Base-by-base conservation (phyloP, 2,888 invertebrate genomes). In the Octonoba sinensis region DNA sequence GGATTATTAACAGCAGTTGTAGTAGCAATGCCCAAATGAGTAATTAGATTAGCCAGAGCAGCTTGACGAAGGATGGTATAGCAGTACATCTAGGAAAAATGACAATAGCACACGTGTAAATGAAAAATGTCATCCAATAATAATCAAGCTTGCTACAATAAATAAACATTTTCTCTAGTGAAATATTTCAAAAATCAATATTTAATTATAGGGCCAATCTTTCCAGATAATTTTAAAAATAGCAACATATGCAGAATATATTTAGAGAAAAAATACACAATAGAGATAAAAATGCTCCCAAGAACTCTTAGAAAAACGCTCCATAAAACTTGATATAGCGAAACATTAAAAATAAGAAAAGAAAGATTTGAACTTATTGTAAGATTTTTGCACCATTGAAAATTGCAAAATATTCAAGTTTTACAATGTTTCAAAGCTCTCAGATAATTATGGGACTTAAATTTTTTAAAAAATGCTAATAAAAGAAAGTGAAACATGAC, bases 11-110 rank as follows among this genome's bases (percentile, higher is more conserved):
- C 15, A 18, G 71, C 82, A 46, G 62, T 59, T 59, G 81, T 76
- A 18, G 79, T 65, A 20, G 84, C 83, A 44, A 85, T 49, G 20
- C 69, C 57, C 46, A 85, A 75, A 73, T 86, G 85, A 56, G 77
- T 75, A 56, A 85, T 71, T 22, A 86, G 74, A 65, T 69, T 84
- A 22, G 84, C 83, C 24, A 86, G 60, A 73, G 85, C 85, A 12
- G 87, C 86, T 66, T 93, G 91, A 84, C 93, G 92, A n/a, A 96
- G 89, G 8, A 96, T 92, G 86, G 92, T 93, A 89, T 93, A 95
- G 88, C 96, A 95, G 88, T 96, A 96, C 91, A 94, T 93, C 93
- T 93, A 88, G 12, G 88, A 86, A 82, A 84, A 85, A 81, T 62
- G 20, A 36, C 22, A 69, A 36, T 36, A 11, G 36, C 36, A 36